Conservation (phyloP, 2,113 vertebrate species). For the Anoura caudifer region DNA sequence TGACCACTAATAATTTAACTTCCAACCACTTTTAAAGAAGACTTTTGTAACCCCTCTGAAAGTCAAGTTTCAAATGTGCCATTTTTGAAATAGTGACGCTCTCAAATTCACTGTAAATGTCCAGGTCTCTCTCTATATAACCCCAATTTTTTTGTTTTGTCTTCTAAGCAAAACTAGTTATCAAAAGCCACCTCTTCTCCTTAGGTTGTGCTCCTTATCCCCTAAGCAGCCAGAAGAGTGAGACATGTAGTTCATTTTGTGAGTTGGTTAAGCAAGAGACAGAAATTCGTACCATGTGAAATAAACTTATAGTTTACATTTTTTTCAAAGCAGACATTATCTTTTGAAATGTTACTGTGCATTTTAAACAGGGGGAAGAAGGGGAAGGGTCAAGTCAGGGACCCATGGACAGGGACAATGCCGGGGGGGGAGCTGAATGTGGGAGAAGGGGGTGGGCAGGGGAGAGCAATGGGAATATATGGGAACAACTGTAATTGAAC, state of each 20-base stretch:
- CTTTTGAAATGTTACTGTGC: background rate
- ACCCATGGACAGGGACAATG: too few relatives aligned
- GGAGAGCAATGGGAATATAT: too few relatives aligned
- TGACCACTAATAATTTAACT: background rate
- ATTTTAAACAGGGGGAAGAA: background rate
- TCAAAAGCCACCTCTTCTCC: background rate
- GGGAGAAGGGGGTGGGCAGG: too few relatives aligned
- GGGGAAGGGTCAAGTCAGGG: too few relatives aligned
- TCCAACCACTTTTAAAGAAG: background rate
- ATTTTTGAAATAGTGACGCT: background rate
- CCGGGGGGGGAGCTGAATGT: too few relatives aligned
- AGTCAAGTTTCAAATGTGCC: background rate
- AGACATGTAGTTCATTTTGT: background rate
- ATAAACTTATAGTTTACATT: background rate
- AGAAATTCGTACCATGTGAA: background rate
- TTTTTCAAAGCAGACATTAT: background rate
- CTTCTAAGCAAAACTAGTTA: background rate
- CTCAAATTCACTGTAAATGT: background rate
- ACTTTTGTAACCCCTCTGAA: background rate
- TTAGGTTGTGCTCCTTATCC: background rate
- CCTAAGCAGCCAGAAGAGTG: background rate
- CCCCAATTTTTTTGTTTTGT: background rate
- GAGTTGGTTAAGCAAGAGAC: background rate
- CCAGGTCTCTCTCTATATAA: background rate
- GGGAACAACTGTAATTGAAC: too few relatives aligned